Evolutionary conservation across 2,797 vertebrate genomes (phyloP).

Genomic region (Sus cebifrons): DNA sequence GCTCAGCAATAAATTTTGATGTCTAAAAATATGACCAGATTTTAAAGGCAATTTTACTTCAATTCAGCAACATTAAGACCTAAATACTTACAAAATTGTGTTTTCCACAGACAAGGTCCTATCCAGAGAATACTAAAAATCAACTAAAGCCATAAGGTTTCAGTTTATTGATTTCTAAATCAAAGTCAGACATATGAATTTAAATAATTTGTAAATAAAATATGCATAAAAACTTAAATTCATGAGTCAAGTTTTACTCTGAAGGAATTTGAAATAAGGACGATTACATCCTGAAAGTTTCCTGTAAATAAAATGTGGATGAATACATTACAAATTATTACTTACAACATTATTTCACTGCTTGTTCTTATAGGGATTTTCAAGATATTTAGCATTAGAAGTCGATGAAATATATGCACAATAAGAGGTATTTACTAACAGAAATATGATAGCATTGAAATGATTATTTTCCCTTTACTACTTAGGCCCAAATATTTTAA

Average conservation of each 20-base stretch:
- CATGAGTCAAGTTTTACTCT: constrained; percentile 64
- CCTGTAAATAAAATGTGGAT: constrained; percentile 36
- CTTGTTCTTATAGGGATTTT: constrained; percentile 38
- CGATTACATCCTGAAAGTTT: constrained; percentile 61
- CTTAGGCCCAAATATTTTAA: not conserved
- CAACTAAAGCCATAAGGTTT: constrained; percentile 58
- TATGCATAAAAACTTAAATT: constrained; percentile 57
- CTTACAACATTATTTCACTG: constrained; percentile 22
- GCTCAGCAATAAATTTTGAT: constrained; percentile 79
- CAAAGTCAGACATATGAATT: constrained; percentile 69
- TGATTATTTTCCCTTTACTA: constrained; percentile 42
- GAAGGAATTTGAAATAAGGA: constrained; percentile 60
- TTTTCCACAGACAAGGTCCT: constrained; percentile 57
- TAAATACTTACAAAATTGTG: constrained; percentile 74
- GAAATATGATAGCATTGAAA: not conserved
- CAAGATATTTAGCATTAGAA: constrained; percentile 14
- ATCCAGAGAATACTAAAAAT: constrained; percentile 72
- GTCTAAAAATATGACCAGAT: constrained; percentile 75
- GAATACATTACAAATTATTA: constrained; percentile 22
- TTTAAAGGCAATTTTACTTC: constrained; percentile 69
- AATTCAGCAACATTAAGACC: constrained; percentile 76
- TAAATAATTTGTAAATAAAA: constrained; percentile 82
- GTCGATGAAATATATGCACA: not conserved
- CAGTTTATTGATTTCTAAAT: constrained; percentile 78
- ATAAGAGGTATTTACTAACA: constrained; percentile 44